A percentile compares a stretch with the other conserved stretches of the same genome.
Conservation (phyloP, 2,888 invertebrate species). For the Ormyrus nitidulus region DNA sequence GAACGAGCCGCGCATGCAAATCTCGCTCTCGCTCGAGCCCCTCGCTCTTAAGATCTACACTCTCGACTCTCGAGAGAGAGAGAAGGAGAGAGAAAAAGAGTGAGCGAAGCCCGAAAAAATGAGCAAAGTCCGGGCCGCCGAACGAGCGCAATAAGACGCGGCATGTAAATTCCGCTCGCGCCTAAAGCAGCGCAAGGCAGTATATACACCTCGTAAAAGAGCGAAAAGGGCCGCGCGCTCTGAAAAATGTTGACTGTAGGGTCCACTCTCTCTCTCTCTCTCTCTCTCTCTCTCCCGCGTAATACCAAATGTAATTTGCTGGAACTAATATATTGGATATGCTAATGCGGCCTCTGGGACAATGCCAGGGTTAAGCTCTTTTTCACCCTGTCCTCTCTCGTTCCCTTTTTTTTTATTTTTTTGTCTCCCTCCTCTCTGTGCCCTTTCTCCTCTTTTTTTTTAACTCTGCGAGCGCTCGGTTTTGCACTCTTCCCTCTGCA, state of each 20-base stretch:
- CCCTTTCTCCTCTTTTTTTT: too few relatives aligned
- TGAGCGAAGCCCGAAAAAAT: neutral
- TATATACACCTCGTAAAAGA: neutral
- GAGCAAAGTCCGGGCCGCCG: neutral
- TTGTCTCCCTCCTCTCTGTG: neutral
- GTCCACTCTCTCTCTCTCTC: neutral
- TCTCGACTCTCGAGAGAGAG: too few relatives aligned
- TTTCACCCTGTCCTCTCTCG: constrained; percentile 26
- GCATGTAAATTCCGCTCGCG: constrained; percentile 34
- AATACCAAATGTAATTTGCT: constrained; percentile 50
- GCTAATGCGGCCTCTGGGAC: constrained; percentile 49
- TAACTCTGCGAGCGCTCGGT: neutral
- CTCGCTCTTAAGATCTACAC: too few relatives aligned
- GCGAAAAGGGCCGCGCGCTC: neutral
- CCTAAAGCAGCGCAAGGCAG: constrained; percentile 13
- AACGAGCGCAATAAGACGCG: constrained; percentile 6
- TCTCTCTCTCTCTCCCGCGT: constrained; percentile 2
- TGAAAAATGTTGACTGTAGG: constrained; percentile 28
- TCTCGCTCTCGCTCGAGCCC: too few relatives aligned
- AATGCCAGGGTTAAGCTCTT: constrained; percentile 52
- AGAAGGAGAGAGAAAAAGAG: neutral
- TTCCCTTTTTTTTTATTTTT: neutral
- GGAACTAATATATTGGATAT: constrained; percentile 53
- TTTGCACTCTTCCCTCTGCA: constrained; percentile 13
- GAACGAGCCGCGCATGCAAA: too few relatives aligned